Evolutionary conservation across 2,113 vertebrate genomes (phyloP), one percentile per base, ranked within the genome.

Genomic region (Zapornia atra): DNA sequence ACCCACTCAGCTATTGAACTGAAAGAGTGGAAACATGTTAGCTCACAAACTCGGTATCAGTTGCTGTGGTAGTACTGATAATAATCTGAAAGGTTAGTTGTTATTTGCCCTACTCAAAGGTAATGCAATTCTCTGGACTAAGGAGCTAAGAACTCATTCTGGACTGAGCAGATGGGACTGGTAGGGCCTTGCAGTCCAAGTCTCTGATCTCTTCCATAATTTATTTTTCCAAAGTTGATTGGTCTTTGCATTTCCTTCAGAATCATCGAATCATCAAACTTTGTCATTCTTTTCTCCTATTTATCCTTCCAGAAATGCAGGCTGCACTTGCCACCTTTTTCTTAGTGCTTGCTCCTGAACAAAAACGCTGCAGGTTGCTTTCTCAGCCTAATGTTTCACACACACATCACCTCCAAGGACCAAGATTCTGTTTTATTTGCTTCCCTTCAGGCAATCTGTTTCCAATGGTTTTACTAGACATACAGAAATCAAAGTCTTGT

Each of bases 1-100:
- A 95, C 95, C 90, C 94, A 97, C 94, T 96, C 93, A 78, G 79
- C 90, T 95, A 92, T 90, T 97, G 91, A 98, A 88, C 86, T 87
- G 65, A 93, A 95, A 91, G 86, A 96, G 88, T 90, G 90, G 90
- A 96, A 96, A 96, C 70, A 85, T 96, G 94, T 94, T 92, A 94
- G 82, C 63, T 95, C 83, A 78, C 78, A 88, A 91, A 71, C 36
- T 66, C 5, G 4, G 26, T 87, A 95, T 95, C 91, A 82, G n/a
- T 65, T 95, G 89, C 65, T 92, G 77, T 90, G 84, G 88, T 73
- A 60, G 76, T 24, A 88, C 48, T 84, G 96, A 95, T 96, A 93
- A 80, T 77, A 82, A 96, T 92, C 92, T 92, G 22, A 89, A 94
- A 60, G 54, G 65, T 81, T 92, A 89, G 90, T 60, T 94, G 38